phyloP scores from a whole-genome alignment of 1,140 invertebrate species.

The Anagrus nilaparvatae region DNA sequence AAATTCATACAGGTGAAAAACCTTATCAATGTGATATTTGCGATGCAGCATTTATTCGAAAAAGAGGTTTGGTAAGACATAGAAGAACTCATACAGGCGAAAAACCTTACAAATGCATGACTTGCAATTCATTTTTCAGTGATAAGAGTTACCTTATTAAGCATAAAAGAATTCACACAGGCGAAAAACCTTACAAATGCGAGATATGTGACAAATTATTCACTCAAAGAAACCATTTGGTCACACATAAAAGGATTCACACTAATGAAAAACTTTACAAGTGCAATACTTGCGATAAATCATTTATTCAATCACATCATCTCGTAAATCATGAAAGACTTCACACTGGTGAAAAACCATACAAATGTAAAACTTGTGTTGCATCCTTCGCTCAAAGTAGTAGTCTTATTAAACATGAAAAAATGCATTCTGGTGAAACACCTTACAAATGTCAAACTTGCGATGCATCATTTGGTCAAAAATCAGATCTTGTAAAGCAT shows the following conservation, averaged over 20 bases:
- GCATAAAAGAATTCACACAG: slow-evolving; percentile 58
- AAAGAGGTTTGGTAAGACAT: slow-evolving; percentile 40
- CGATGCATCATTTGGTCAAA: slow-evolving; percentile 30
- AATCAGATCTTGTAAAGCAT: slow-evolving; percentile 35
- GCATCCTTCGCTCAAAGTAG: slow-evolving; percentile 43
- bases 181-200: slow-evolving; percentile 61
- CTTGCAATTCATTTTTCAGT: slow-evolving; percentile 42
- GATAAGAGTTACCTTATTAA: slow-evolving; percentile 48
- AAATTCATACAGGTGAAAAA: too few relatives aligned
- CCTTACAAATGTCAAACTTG: slow-evolving; percentile 59
- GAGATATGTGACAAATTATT: slow-evolving; percentile 39
- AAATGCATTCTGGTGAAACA: slow-evolving; percentile 56
- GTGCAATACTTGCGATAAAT: slow-evolving; percentile 44
- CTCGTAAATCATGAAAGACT: slow-evolving; percentile 43
- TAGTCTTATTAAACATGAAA: slow-evolving; percentile 53
- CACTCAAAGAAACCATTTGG: slow-evolving; percentile 31
- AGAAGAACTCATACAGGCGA: slow-evolving; percentile 38
- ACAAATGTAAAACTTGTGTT: slow-evolving; percentile 41
- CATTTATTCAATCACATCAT: slow-evolving; percentile 41
- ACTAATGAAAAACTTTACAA: slow-evolving; percentile 45
- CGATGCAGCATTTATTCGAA: slow-evolving; percentile 43
- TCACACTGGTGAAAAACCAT: slow-evolving; percentile 41
- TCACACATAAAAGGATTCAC: slow-evolving; percentile 36
- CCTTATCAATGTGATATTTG: slow-evolving; percentile 42
- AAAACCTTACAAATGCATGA: slow-evolving; percentile 41